Percentiles rank a stretch among this genome's conserved stretches.
phyloP scores from a whole-genome alignment of 2,888 invertebrate species.

The Habroteleia sp. region DNA sequence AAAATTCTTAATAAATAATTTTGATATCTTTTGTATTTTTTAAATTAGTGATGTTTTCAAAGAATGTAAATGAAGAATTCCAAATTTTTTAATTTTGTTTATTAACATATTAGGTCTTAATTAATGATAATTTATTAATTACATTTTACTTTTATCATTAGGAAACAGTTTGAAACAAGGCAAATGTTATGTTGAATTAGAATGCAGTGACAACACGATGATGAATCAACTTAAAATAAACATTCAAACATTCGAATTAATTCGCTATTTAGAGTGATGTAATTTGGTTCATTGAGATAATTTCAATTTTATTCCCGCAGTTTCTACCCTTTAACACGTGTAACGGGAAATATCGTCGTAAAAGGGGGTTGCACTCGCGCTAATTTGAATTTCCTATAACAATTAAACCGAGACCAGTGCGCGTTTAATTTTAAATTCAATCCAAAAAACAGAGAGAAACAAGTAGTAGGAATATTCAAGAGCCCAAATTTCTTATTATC shows the following conservation, averaged over 20 bases:
- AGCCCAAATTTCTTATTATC: no score
- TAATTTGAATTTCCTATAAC: conserved; percentile 14
- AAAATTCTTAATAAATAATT: no score
- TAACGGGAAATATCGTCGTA: conserved; percentile 15
- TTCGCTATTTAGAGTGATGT: conserved; percentile 18
- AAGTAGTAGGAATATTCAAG: no score
- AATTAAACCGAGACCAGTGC: conserved; percentile 11
- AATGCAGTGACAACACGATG: conserved; percentile 1
- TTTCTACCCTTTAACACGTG: conserved; percentile 26
- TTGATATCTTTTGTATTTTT: no score
- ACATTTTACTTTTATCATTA: no score
- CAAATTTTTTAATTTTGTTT: no score
- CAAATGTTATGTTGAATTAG: neutral
- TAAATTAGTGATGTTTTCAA: no score
- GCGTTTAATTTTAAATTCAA: conserved; percentile 26
- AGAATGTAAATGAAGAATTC: no score
- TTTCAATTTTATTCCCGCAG: conserved; percentile 18
- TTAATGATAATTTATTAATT: no score
- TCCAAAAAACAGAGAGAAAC: neutral
- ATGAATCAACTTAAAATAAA: conserved; percentile 14
- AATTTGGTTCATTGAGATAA: conserved; percentile 29
- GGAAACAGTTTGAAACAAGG: no score
- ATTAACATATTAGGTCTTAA: no score
- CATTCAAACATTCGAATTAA: conserved; percentile 25
- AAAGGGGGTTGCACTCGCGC: conserved; percentile 1